phyloP scores from a whole-genome alignment of 2,113 vertebrate genomes.

The Eulacestoma nigropectus region DNA sequence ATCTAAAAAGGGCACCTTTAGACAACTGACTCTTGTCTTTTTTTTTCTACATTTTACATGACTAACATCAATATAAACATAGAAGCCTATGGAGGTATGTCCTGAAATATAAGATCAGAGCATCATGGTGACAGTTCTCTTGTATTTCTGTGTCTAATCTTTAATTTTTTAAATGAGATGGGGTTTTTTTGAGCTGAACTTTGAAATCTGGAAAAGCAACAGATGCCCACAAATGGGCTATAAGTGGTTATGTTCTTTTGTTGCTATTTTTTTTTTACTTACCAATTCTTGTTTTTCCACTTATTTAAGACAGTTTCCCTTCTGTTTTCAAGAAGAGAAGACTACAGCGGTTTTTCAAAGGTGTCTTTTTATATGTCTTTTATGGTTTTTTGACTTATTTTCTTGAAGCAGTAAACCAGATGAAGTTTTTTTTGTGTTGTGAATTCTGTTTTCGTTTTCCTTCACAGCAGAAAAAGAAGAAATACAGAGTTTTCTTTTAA shows the following conservation, averaged over 20 bases:
- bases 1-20: not conserved
- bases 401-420: not conserved
- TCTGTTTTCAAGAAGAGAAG: not conserved
- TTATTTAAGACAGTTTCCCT: not conserved
- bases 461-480: not conserved
- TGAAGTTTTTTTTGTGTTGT: not conserved
- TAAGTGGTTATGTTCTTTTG: not conserved
- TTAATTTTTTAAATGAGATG: not conserved
- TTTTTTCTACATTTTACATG: not conserved
- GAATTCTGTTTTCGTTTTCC: not conserved
- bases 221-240: fast-evolving
- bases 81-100: not conserved
- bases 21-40: not conserved
- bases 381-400: not conserved
- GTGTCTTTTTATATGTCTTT: not conserved
- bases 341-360: not conserved
- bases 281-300: not conserved
- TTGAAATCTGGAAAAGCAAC: not conserved
- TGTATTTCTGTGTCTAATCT: not conserved
- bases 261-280: not conserved
- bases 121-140: not conserved
- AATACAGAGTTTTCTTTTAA: not conserved
- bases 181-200: not conserved
- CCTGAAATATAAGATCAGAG: not conserved
- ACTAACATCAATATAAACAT: not conserved